Evolutionary conservation across 2,113 vertebrate genomes (phyloP).

Genomic region (Hystrix brachyura): DNA sequence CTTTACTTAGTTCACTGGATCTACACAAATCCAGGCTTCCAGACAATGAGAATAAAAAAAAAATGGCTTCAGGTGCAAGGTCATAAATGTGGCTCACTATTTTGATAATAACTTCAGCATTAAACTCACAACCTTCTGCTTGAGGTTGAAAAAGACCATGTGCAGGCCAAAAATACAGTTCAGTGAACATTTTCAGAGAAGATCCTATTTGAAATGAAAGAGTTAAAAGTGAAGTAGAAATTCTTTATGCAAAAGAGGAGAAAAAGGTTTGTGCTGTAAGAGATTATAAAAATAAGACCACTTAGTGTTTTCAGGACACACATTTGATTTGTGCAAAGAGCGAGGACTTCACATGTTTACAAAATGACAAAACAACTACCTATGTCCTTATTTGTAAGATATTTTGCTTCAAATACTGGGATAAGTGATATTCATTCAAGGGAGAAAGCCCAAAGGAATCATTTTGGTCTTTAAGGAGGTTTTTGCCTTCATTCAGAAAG

Average conservation of each 20-base stretch:
- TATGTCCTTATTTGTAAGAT: slow-evolving; percentile 49
- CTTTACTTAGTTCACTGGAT: background rate
- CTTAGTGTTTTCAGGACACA: background rate
- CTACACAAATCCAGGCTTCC: background rate
- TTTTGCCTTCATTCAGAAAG: slow-evolving; percentile 59
- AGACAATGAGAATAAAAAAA: slow-evolving; percentile 25
- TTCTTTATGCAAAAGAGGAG: background rate
- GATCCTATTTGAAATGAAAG: slow-evolving; percentile 24
- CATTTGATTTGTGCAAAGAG: slow-evolving; percentile 23
- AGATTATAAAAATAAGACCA: background rate
- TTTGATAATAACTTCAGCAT: background rate
- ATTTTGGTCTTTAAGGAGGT: slow-evolving; percentile 51
- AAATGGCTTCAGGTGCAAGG: background rate
- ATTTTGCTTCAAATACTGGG: background rate
- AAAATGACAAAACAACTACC: slow-evolving; percentile 52
- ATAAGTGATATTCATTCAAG: slow-evolving; percentile 41
- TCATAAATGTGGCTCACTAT: background rate
- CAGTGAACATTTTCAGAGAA: background rate
- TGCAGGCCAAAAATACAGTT: background rate
- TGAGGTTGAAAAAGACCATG: background rate
- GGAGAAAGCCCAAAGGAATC: slow-evolving; percentile 20
- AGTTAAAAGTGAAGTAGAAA: background rate
- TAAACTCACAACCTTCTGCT: background rate
- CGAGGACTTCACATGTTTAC: background rate
- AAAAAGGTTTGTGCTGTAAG: background rate